Conservation (phyloP, 2,888 invertebrate species). For the Aproaerema taeniolella region DNA sequence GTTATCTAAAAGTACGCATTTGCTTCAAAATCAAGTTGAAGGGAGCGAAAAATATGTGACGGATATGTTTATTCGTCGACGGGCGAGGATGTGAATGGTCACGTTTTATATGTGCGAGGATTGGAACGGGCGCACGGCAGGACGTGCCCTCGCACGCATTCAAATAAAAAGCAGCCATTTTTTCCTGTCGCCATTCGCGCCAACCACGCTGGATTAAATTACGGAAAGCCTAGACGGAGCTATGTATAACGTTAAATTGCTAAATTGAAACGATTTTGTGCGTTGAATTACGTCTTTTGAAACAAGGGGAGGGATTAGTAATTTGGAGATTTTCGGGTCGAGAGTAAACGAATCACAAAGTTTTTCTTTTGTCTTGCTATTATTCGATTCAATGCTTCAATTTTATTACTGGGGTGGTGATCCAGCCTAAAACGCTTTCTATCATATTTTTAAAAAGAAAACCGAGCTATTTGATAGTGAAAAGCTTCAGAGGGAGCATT, state of each 20-base stretch:
- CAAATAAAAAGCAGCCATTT: constrained; percentile 37
- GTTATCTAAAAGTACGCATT: no score
- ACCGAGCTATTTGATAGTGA: no score
- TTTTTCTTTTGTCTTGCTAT: constrained; percentile 4
- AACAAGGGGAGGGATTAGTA: background rate
- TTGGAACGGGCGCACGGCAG: constrained; percentile 42
- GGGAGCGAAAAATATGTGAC: constrained; percentile 33
- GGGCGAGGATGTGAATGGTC: constrained; percentile 50
- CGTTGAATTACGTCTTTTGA: constrained; percentile 13
- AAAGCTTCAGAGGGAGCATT: no score
- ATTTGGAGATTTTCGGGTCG: constrained; percentile 1
- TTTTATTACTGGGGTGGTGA: background rate
- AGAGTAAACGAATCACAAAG: no score
- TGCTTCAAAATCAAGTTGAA: constrained; percentile 34
- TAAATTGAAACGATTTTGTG: constrained; percentile 28
- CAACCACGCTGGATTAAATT: constrained; percentile 42
- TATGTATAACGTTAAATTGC: constrained; percentile 35
- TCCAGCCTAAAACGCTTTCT: background rate
- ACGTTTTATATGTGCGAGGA: constrained; percentile 58
- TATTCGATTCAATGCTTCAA: background rate
- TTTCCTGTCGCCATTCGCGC: constrained; percentile 35
- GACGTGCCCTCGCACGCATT: constrained; percentile 53
- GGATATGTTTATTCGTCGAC: constrained; percentile 50
- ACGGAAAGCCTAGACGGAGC: constrained; percentile 37
- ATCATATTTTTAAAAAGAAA: no score